Evolutionary conservation across 2,888 invertebrate genomes (phyloP).

Genomic region (Gortyna flavago): DNA sequence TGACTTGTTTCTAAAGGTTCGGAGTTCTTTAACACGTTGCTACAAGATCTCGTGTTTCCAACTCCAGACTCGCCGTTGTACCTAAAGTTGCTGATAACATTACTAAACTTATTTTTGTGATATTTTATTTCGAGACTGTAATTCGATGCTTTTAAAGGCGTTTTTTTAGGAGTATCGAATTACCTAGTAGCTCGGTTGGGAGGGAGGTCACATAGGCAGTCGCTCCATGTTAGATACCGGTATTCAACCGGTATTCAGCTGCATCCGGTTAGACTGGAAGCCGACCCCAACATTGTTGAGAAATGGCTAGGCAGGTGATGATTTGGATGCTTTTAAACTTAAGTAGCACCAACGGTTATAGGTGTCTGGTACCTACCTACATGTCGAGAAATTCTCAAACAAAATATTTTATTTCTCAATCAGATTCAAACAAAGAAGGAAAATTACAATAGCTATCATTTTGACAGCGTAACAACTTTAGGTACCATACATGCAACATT

Average conservation of each 20-base stretch:
- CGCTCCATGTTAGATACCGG: too few relatives aligned
- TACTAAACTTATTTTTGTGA: conserved; percentile 26
- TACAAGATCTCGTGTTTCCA: conserved; percentile 50
- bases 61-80: conserved; percentile 35
- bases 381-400: background rate
- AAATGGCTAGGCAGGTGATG: background rate
- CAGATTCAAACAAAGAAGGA: too few relatives aligned
- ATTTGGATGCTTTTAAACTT: background rate
- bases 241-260: too few relatives aligned
- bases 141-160: background rate
- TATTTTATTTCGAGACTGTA: conserved; percentile 6
- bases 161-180: background rate
- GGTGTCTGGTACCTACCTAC: background rate
- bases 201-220: background rate
- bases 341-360: background rate
- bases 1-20: conserved; percentile 39
- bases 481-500: too few relatives aligned
- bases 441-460: background rate
- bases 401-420: background rate
- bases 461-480: too few relatives aligned
- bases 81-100: conserved; percentile 57
- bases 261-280: too few relatives aligned
- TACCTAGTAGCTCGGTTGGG: background rate
- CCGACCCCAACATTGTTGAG: too few relatives aligned
- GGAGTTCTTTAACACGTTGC: conserved; percentile 54